phyloP scores from a whole-genome alignment of 2,888 invertebrate species.

The Atherix ibis region DNA sequence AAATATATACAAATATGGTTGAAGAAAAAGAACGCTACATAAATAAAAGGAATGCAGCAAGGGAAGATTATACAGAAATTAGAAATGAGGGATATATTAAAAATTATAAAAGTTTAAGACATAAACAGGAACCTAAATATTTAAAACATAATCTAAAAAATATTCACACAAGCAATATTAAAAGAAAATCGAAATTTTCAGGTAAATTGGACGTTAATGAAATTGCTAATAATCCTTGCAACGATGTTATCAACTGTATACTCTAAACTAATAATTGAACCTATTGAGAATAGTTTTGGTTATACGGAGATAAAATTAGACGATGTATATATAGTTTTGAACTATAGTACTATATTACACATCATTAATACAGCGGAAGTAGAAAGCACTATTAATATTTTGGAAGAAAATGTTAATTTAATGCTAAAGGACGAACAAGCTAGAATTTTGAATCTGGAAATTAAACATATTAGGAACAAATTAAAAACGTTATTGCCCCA shows the following conservation, averaged over 20 bases:
- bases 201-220: slow-evolving; percentile 4
- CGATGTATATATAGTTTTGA: slow-evolving; percentile 4
- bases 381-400: slow-evolving; percentile 1
- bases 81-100: slow-evolving; percentile 6
- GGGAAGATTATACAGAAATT: slow-evolving; percentile 4
- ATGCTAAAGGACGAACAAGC: too few relatives aligned
- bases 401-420: too few relatives aligned
- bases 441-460: too few relatives aligned
- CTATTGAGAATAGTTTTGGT: slow-evolving; percentile 6
- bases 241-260: neutral
- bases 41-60: slow-evolving; percentile 4
- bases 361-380: slow-evolving; percentile 4
- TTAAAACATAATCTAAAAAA: slow-evolving; percentile 4
- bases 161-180: slow-evolving; percentile 8
- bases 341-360: slow-evolving; percentile 6
- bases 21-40: slow-evolving; percentile 3
- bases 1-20: neutral
- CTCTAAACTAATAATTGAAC: slow-evolving; percentile 1
- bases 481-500: slow-evolving; percentile 1
- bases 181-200: slow-evolving; percentile 11
- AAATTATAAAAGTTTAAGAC: slow-evolving; percentile 9
- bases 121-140: slow-evolving; percentile 12
- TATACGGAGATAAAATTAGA: slow-evolving; percentile 8
- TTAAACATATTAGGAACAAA: too few relatives aligned
- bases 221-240: slow-evolving; percentile 3